Evolutionary conservation across 2,797 vertebrate species (phyloP).

Genomic region (Melanitta fusca): DNA sequence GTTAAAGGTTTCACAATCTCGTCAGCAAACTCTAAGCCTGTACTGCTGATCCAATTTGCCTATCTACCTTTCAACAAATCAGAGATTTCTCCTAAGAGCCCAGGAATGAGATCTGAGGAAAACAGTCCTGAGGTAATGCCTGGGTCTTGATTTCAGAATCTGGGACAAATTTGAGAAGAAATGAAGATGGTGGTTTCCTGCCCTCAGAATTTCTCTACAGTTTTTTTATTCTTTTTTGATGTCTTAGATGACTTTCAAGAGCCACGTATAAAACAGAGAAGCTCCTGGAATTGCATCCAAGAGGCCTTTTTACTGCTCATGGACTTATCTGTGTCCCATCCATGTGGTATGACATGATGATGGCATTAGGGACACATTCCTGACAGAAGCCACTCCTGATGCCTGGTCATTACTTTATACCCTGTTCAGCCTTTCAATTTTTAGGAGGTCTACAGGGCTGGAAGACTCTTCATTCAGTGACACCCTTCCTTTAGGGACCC

Average conservation of each 20-base stretch:
- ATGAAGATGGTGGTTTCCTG: fast-evolving
- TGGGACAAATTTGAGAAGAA: background rate
- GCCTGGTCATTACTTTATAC: background rate
- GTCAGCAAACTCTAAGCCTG: background rate
- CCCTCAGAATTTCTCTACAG: fast-evolving
- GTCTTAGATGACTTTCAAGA: background rate
- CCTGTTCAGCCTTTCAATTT: fast-evolving
- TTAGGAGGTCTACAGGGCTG: background rate
- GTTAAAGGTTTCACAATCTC: conserved; percentile 25
- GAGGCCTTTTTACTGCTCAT: background rate
- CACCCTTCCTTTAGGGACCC: background rate
- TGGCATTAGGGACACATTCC: background rate
- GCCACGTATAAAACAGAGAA: background rate
- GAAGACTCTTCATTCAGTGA: background rate
- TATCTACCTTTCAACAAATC: background rate
- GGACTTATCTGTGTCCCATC: background rate
- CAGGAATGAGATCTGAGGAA: background rate
- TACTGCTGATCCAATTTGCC: background rate
- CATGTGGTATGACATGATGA: fast-evolving
- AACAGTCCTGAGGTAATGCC: background rate
- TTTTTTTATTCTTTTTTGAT: background rate
- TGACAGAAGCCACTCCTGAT: background rate
- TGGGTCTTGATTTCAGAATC: background rate
- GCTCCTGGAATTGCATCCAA: background rate
- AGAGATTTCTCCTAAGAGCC: background rate